These are phyloP conservation scores for Hemithea aestivaria DNA, from an alignment of 2,888 invertebrate species.

Conservation along the genomic window DNA sequence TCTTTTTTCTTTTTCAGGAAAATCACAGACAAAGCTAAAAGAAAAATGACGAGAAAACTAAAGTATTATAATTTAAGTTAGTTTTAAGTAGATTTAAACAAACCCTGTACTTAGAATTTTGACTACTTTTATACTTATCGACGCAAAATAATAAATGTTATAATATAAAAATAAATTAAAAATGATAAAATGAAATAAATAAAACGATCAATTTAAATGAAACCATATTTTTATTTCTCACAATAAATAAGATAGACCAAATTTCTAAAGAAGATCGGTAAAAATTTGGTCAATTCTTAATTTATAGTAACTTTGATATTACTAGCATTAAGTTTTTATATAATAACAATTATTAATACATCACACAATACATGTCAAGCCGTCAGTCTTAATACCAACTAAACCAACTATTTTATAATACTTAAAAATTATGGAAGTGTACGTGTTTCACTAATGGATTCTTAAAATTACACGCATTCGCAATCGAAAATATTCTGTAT, in stretches of 20 bases:
- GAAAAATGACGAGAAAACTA: slow-evolving; percentile 53
- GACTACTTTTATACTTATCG: slow-evolving; percentile 55
- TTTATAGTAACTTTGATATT: slow-evolving; percentile 12
- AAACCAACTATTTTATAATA: too few relatives aligned
- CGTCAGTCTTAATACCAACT: slow-evolving; percentile 30
- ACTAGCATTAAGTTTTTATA: slow-evolving; percentile 5
- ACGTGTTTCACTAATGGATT: too few relatives aligned
- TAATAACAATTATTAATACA: background rate
- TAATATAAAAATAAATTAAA: slow-evolving; percentile 18
- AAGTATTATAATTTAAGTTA: slow-evolving; percentile 24
- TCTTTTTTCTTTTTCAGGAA: slow-evolving; percentile 53
- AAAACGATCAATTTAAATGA: slow-evolving; percentile 16
- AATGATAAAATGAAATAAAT: slow-evolving; percentile 26
- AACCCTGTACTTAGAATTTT: slow-evolving; percentile 52
- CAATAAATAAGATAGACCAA: slow-evolving; percentile 7
- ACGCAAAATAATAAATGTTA: slow-evolving; percentile 26
- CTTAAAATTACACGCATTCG: too few relatives aligned
- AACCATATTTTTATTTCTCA: slow-evolving; percentile 6
- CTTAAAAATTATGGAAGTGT: too few relatives aligned
- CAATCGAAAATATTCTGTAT: too few relatives aligned
- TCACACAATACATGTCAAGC: background rate
- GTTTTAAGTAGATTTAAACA: slow-evolving; percentile 37
- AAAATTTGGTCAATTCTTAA: slow-evolving; percentile 15
- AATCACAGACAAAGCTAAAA: slow-evolving; percentile 68
- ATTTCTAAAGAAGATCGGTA: slow-evolving; percentile 13